Base-by-base conservation (phyloP, 1,140 invertebrate species). In the Brachionus asplanchnoidis region DNA sequence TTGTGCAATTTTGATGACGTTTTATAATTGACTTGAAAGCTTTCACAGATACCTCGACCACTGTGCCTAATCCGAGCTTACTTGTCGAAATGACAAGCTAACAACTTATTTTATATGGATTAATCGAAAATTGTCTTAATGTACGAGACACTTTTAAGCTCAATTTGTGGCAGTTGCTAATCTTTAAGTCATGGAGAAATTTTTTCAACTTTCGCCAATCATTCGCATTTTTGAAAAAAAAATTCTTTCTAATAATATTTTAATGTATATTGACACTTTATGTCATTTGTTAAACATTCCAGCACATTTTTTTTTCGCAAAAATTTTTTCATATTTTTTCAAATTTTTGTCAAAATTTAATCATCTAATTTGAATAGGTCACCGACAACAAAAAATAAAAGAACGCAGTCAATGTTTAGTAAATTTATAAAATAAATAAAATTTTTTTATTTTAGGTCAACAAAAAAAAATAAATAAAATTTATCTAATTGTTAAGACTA, bases 11-110 rank as follows among this genome's bases (percentile, higher is more conserved):
- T 68, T 73, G 68, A 73, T 73, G 68, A 73, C 68, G 68, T 40
- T 73, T 73, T 73, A 40, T 11, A 73, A 73, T 73, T 73, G 68
- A 42, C 68, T 73, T 73, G 53, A 60, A 60, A 60, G 53, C n/a
- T 60, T 60, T 60, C n/a, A 60, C 53, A 60, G 53, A 60, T 60
- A 23, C 53, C 53, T 60, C 53, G 53, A 60, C 53, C 53, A 60
- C 17, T 23, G 20, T 60, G 53, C 17, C 53, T 60, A 60, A 60
- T 60, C 53, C 53, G 53, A 23, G 53, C 53, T 60, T 60, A 60
- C 53, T 60, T 60, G 53, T 60, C 53, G 53, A 60, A 60, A 60
- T 60, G 17, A 60, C 53, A 60, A 60, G n/a, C 20, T 60, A 60
- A 60, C 53, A 60, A 60, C 53, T 60, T 20, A 60, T 23, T 60